phyloP scores from a whole-genome alignment of 2,888 invertebrate species.

The Onthophagus sagittarius region DNA sequence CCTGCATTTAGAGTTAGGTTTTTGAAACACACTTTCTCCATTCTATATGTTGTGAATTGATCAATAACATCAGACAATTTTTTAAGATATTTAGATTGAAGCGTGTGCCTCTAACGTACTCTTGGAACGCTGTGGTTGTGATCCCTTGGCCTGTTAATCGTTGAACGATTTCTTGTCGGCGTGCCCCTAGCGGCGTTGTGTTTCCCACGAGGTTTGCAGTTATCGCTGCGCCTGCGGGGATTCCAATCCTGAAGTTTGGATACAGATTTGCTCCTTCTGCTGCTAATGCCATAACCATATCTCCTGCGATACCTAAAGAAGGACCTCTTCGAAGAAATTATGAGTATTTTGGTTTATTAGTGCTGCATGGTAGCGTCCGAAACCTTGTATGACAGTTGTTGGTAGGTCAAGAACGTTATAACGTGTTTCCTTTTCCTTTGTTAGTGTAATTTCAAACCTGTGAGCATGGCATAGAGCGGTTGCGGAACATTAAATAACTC shows the following conservation, averaged over 20 bases:
- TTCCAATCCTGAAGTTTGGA: constrained; percentile 34
- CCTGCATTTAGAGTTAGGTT: constrained; percentile 28
- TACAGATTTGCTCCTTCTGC: constrained; percentile 31
- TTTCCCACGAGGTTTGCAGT: constrained; percentile 32
- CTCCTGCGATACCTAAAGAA: constrained; percentile 37
- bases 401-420: not conserved
- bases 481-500: constrained; percentile 35
- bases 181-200: constrained; percentile 29
- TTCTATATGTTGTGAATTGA: constrained; percentile 29
- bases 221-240: constrained; percentile 24
- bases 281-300: constrained; percentile 39
- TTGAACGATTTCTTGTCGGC: constrained; percentile 28
- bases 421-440: constrained; percentile 34
- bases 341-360: constrained; percentile 32
- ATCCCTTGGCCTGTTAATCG: constrained; percentile 31
- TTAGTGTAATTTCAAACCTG: constrained; percentile 33
- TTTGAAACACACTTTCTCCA: constrained; percentile 29
- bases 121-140: not conserved
- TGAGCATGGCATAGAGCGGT: constrained; percentile 30
- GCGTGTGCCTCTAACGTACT: not conserved
- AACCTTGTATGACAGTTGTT: not conserved
- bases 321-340: constrained; percentile 38
- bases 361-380: constrained; percentile 32
- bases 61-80: constrained; percentile 31
- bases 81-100: not conserved